phyloP scores from a whole-genome alignment of 2,113 vertebrate genomes.

The Psilopsiagon aymara region DNA sequence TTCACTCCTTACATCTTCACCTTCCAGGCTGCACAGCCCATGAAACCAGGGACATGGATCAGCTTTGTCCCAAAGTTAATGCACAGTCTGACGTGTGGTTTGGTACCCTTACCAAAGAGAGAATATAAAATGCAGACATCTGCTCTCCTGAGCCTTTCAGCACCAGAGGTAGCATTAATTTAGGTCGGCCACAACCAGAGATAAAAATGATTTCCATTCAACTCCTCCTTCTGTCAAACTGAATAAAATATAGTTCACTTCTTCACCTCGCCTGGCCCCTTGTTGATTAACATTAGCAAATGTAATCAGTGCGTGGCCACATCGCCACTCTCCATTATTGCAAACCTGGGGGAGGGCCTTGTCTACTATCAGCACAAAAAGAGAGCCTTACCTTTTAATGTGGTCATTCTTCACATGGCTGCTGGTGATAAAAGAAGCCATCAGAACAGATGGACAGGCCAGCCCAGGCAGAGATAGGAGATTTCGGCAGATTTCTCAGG shows the following conservation, averaged over 20 bases:
- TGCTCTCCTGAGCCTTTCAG: constrained; percentile 35
- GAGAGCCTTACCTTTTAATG: not conserved
- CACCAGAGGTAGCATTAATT: constrained; percentile 48
- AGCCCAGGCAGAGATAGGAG: not conserved
- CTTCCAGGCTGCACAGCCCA: not conserved
- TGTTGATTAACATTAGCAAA: constrained; percentile 49
- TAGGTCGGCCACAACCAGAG: constrained; percentile 20
- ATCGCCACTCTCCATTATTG: not conserved
- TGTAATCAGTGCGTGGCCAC: constrained; percentile 49
- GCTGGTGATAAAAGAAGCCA: constrained; percentile 24
- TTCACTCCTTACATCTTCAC: not conserved
- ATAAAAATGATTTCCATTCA: constrained; percentile 46
- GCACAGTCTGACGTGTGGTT: not conserved
- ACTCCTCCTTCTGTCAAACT: constrained; percentile 57
- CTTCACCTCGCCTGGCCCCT: constrained; percentile 42
- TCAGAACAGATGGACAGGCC: constrained; percentile 24
- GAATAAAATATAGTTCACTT: constrained; percentile 53
- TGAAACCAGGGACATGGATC: not conserved
- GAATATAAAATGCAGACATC: constrained; percentile 10
- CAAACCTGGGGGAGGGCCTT: constrained; percentile 2
- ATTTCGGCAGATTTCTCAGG: not conserved
- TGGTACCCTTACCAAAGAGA: not conserved
- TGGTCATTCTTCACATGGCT: constrained; percentile 27
- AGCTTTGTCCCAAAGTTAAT: not conserved
- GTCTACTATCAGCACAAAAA: not conserved